These are phyloP conservation scores for Corydoras maculifer DNA, from an alignment of 2,113 vertebrate species.

Conservation along the genomic window DNA sequence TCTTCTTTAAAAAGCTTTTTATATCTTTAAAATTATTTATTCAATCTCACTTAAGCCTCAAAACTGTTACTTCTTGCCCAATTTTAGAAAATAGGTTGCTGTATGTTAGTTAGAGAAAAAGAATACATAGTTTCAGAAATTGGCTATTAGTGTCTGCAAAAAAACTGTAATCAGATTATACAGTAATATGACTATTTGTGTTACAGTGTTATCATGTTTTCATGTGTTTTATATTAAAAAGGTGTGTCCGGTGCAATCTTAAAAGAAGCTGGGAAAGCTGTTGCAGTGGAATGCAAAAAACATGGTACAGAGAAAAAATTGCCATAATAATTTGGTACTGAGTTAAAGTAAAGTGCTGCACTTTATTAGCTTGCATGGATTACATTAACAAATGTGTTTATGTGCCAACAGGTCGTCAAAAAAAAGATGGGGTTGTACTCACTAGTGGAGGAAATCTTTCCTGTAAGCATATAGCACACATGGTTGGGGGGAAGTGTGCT, in stretches of 20 bases:
- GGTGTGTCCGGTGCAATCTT: conserved; percentile 56
- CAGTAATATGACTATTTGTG: no score
- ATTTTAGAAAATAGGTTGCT: background rate
- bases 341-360: no score
- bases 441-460: conserved; percentile 47
- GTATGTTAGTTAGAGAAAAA: background rate
- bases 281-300: conserved; percentile 46
- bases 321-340: no score
- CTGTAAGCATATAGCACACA: conserved; percentile 54
- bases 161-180: no score
- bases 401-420: conserved; percentile 41
- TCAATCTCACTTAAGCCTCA: no score
- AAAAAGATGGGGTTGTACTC: conserved; percentile 42
- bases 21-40: no score
- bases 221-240: conserved; percentile 18
- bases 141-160: no score
- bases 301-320: conserved; percentile 36
- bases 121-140: no score
- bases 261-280: conserved; percentile 46
- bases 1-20: no score
- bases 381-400: no score
- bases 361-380: no score
- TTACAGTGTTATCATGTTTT: background rate
- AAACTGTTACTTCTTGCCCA: no score
- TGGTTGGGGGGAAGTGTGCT: conserved; percentile 45